Evolutionary conservation across 2,888 invertebrate genomes (phyloP), one percentile per base, ranked within the genome.

Genomic region (Ormia ochracea): DNA sequence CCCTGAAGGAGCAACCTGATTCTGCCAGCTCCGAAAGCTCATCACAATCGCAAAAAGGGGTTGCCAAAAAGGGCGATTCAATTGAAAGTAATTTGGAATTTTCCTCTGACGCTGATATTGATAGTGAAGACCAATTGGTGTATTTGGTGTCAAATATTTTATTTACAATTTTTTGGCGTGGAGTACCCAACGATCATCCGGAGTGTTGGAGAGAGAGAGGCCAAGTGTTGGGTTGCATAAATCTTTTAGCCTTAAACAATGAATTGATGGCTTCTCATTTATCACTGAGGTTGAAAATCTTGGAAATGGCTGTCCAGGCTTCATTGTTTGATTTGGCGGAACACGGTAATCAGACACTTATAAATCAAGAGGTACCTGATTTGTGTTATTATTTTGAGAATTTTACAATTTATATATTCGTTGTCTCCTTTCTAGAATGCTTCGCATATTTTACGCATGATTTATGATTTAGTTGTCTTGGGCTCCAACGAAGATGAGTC

Each of bases 291-390:
- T 85, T 92, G 48, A 89, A 91, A 5, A 89, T 93, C 59, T 85
- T 93, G 52, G 93, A 93, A 87, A 91, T 92, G 91, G 91, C 91
- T 61, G 90, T 93, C 1, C 91, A 92, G 84, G 92, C 92, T 1
- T 91, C 91, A 38, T 88, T 92, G 12, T 89, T 90, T 36, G 92
- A 93, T 84, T 88, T 92, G n/a, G 90, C 91, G 26, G 92, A 92
- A 78, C 85, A 89, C 85, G 91, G 91, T 58, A 90, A 86, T 74
- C 89, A 89, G 77, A 88, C 86, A 10, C 84, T 87, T 65, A 86
- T 87, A 9, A 90, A 90, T 82, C 90, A 91, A 80, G 91, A 91
- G 82, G 88, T 88, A 14, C n/a, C n/a, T n/a, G n/a, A n/a, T n/a
- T n/a, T n/a, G n/a, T n/a, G n/a, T n/a, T n/a, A n/a, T n/a, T n/a